phyloP scores from a whole-genome alignment of 2,888 invertebrate genomes.

The Sipha maydis region DNA sequence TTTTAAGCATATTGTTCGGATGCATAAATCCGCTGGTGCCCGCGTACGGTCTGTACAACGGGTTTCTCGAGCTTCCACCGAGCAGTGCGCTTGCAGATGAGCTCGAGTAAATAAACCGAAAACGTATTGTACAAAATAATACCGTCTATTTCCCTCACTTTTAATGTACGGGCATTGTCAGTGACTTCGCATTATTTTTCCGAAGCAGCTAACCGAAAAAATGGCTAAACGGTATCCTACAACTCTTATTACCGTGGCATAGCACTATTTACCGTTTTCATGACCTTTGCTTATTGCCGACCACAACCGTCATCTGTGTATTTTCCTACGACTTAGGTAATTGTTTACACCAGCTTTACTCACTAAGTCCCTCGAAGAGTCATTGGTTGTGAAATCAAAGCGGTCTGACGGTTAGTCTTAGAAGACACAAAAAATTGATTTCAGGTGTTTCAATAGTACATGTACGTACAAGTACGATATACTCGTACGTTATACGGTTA shows the following conservation, averaged over 20 bases:
- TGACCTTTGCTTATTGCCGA: neutral
- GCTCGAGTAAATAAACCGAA: no score
- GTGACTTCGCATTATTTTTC: no score
- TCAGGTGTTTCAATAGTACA: neutral
- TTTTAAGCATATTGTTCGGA: neutral
- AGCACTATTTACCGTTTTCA: neutral
- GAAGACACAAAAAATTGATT: neutral
- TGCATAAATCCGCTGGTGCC: neutral
- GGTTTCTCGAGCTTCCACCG: neutral
- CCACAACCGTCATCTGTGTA: constrained; percentile 1
- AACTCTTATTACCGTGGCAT: no score
- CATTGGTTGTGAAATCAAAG: constrained; percentile 1
- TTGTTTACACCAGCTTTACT: constrained; percentile 22
- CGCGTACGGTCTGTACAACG: no score
- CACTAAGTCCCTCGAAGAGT: neutral
- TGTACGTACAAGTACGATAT: no score
- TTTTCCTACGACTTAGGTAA: neutral
- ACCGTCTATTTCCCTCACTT: no score
- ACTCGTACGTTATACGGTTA: no score
- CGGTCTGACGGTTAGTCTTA: neutral
- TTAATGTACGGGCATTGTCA: no score
- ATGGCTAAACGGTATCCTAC: neutral
- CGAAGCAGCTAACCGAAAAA: no score
- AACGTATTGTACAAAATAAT: no score
- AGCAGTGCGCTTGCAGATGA: neutral